Conservation (phyloP, 2,888 invertebrate species). For the Melieria omissa region DNA sequence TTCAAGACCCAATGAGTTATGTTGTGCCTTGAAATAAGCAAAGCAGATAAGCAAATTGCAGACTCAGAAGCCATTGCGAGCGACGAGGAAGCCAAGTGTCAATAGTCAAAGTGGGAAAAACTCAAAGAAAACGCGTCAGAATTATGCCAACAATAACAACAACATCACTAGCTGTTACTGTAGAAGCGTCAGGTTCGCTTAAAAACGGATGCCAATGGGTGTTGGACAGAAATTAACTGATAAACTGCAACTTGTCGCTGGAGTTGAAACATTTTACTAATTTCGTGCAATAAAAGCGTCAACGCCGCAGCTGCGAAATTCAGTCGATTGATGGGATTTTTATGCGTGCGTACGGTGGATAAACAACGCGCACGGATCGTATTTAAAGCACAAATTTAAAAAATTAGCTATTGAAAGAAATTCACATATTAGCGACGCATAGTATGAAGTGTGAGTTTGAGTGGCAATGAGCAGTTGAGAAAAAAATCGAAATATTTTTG, state of each 20-base stretch:
- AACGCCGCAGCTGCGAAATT: too few species aligned
- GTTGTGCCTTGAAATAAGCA: not conserved
- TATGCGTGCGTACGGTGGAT: too few species aligned
- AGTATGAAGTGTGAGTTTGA: not conserved
- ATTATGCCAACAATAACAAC: not conserved
- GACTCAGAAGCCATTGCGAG: too few species aligned
- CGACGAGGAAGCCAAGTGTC: not conserved
- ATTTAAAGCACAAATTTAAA: too few species aligned
- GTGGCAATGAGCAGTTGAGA: not conserved
- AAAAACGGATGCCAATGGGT: slow-evolving; percentile 22
- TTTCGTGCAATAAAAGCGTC: slow-evolving; percentile 14
- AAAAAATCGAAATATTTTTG: not conserved
- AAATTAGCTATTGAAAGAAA: too few species aligned
- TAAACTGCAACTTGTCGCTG: slow-evolving; percentile 9
- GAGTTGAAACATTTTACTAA: not conserved
- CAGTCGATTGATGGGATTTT: too few species aligned
- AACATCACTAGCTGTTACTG: not conserved
- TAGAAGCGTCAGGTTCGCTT: not conserved
- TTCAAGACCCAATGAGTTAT: too few species aligned
- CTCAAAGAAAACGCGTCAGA: not conserved
- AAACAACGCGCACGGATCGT: too few species aligned
- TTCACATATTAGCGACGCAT: not conserved
- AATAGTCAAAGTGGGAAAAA: slow-evolving; percentile 5
- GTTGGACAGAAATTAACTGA: slow-evolving; percentile 33
- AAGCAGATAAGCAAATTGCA: slow-evolving; percentile 8